Base-by-base conservation (phyloP, 2,113 vertebrate genomes). In the Gallinago media region DNA sequence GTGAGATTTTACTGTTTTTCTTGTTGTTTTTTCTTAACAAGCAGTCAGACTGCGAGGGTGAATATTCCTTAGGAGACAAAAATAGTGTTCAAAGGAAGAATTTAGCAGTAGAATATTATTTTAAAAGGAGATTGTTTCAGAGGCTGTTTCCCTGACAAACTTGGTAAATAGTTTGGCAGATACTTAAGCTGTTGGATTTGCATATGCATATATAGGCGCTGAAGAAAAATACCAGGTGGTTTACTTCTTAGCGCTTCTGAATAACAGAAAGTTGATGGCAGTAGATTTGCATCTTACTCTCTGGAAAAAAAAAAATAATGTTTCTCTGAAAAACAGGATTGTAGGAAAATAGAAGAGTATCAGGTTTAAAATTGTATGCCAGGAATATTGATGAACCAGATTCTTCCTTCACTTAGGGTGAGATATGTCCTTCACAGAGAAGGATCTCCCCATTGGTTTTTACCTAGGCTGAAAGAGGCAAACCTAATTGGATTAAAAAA, bases 141-240 rank as follows among this genome's bases (percentile, higher is more conserved):
- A 94, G 91, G 83, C 91, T 88, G 91, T 94, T 96, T 96, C 70
- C 91, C 92, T 96, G 94, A 96, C 88, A 91, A 97, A 94, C 91
- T 91, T 46, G 70, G 92, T 95, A 96, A 97, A 96, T 94, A 95
- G 80, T 94, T 96, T 96, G 96, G 95, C 95, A 96, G 91, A 95
- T 91, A 85, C 40, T 85, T 67, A 93, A 94, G 95, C 86, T 89
- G 83, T 92, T 89, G 89, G 76, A 97, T 97, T 95, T 96, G 86
- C 95, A 94, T 95, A 96, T 94, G 96, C 92, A 95, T 86, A 67
- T 92, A 94, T 70, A 91, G 83, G 83, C 76, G 0, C 66, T 65
- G 85, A 84, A 95, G 88, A 92, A 96, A 95, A 96, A 95, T 97
- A 95, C 88, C 96, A 94, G 94, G 91, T 94, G 95, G 88, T 94